Conservation (phyloP, 2,888 invertebrate species). For the Lathronympha strigana region DNA sequence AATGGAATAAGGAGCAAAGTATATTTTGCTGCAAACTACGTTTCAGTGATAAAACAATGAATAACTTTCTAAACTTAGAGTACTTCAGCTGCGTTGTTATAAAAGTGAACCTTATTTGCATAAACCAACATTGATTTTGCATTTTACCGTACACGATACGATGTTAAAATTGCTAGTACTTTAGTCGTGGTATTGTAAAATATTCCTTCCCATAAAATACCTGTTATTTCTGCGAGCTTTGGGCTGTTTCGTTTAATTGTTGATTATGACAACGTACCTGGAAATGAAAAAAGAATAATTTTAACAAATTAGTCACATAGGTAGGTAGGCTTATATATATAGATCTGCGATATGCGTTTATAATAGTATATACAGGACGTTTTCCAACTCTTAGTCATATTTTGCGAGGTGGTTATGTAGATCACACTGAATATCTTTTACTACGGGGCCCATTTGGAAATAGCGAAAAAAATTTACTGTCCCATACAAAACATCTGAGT, state of each 20-base stretch:
- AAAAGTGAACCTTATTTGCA: background rate
- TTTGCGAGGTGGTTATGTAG: no score
- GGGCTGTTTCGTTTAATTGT: slow-evolving; percentile 9
- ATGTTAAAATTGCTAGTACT: background rate
- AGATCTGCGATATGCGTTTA: no score
- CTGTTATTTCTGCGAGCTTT: slow-evolving; percentile 5
- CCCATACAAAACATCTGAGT: no score
- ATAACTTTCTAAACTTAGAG: background rate
- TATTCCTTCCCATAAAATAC: slow-evolving; percentile 5
- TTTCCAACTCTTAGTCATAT: no score
- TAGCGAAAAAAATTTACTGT: no score
- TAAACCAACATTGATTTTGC: background rate
- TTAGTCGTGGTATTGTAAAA: background rate
- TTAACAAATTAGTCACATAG: background rate
- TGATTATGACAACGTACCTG: slow-evolving; percentile 17
- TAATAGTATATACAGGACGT: no score
- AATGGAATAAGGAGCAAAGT: background rate
- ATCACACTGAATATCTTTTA: no score
- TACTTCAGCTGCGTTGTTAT: background rate
- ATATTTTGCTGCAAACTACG: no score
- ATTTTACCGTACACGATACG: background rate
- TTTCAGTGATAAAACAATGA: background rate
- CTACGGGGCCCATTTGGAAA: no score
- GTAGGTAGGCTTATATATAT: no score
- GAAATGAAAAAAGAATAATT: slow-evolving; percentile 14